Base-by-base conservation (phyloP, 53 echinoderm and acorn worm species). In the Astropecten irregularis region DNA sequence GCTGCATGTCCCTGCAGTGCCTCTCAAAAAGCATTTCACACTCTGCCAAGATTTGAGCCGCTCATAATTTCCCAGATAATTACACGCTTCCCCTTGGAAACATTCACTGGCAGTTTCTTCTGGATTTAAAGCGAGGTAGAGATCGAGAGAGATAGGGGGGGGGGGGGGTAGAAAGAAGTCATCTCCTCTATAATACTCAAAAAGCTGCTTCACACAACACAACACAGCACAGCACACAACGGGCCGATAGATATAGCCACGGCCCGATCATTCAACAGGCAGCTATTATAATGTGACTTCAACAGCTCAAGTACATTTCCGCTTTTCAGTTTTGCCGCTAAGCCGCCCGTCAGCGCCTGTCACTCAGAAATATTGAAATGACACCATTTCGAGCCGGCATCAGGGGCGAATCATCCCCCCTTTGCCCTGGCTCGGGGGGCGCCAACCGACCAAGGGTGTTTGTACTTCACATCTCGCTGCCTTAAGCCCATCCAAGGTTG, bases 361-460 rank as follows among this genome's bases (percentile, higher is more conserved):
- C 74, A 74, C 74, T 74, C 57, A 74, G 37, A 74, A 74, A 73
- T 74, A 74, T 74, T 37, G 55, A 74, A 56, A 74, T 74, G 74
- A 74, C 74, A 74, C 55, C 74, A 74, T 56, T 74, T 72, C 18
- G 26, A 11, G 54, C 49, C 51, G 9, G 39, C 64, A 55, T 42
- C 42, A 42, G 42, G 34, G 55, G 2, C 71, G 56, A 54, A 74
- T 54, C 57, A 74, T 74, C 74, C 37, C 3, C 39, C 14, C n/a
- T 6, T 42, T 11, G 42, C 42, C 42, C 6, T 42, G 42, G 34
- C 74, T 37, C 3, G 50, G 26, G 39, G 26, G 74, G 74, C 36
- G 52, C 56, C 39, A 30, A 37, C 19, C 55, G 21, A 36, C 55
- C 57, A 32, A 18, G 74, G 74, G 55, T 39, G 57, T 74, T 74